Conservation (phyloP, 1,140 invertebrate species). For the Adoxophyes honmai region DNA sequence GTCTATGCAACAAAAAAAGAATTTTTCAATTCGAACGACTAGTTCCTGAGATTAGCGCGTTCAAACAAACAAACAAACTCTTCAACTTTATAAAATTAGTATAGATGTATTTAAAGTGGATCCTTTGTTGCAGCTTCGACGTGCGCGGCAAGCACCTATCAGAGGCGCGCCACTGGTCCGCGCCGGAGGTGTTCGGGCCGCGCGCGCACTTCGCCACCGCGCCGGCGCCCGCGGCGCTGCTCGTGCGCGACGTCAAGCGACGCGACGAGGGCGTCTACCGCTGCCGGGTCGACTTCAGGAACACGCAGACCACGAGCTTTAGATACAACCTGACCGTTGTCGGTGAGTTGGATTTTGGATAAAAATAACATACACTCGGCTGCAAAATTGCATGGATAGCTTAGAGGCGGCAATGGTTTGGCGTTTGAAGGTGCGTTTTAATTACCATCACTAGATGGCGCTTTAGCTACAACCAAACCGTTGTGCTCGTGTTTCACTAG, state of each 20-base stretch:
- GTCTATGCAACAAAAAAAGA: too few relatives aligned
- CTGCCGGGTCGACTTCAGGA: constrained; percentile 92
- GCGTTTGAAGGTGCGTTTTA: too few relatives aligned
- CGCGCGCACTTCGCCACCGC: constrained; percentile 87
- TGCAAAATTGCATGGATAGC: too few relatives aligned
- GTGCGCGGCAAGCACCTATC: constrained; percentile 85
- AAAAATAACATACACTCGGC: too few relatives aligned
- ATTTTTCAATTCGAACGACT: too few relatives aligned
- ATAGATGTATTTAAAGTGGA: neutral
- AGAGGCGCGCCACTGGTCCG: constrained; percentile 86
- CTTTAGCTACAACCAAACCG: too few relatives aligned
- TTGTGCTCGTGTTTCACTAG: too few relatives aligned
- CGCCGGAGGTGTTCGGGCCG: constrained; percentile 86
- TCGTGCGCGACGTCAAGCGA: constrained; percentile 85
- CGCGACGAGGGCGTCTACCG: constrained; percentile 92
- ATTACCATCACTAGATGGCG: too few relatives aligned
- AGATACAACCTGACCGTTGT: constrained; percentile 93
- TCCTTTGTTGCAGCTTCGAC: constrained; percentile 83
- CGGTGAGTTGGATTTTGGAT: constrained; percentile 80
- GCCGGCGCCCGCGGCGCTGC: constrained; percentile 84
- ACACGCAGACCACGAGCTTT: constrained; percentile 91
- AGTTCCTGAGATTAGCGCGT: too few relatives aligned
- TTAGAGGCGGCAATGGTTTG: too few relatives aligned
- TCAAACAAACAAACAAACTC: too few relatives aligned
- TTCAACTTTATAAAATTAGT: too few relatives aligned